phyloP scores from a whole-genome alignment of 2,797 vertebrate genomes.

The Diplodus sargus region DNA sequence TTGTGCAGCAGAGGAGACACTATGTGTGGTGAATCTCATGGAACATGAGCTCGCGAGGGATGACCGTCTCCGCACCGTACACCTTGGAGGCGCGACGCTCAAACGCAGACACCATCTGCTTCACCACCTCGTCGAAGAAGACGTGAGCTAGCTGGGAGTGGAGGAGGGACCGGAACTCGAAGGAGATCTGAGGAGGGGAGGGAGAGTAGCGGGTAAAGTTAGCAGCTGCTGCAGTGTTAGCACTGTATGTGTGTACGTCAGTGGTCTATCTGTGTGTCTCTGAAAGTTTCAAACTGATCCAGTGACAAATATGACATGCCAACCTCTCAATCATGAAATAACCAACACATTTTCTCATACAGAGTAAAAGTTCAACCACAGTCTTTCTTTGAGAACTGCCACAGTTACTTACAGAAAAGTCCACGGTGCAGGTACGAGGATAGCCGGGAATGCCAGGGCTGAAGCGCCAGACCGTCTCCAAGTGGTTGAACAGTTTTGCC shows the following conservation, averaged over 20 bases:
- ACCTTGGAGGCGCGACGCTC: conserved; percentile 89
- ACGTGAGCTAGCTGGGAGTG: conserved; percentile 93
- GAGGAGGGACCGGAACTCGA: conserved; percentile 95
- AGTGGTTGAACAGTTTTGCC: conserved; percentile 94
- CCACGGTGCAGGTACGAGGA: conserved; percentile 94
- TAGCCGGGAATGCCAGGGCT: conserved; percentile 97
- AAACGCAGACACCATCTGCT: conserved; percentile 96
- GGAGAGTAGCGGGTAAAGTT: background rate
- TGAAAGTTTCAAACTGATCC: conserved; percentile 10
- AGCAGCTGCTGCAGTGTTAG: background rate
- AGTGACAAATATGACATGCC: conserved; percentile 10
- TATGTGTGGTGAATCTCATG: conserved; percentile 95
- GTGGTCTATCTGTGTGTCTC: background rate
- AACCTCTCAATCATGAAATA: background rate
- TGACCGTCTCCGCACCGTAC: conserved; percentile 91
- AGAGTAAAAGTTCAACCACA: background rate
- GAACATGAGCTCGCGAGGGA: conserved; percentile 95
- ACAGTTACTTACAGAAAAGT: conserved; percentile 91
- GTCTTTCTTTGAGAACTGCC: background rate
- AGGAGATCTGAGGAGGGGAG: conserved; percentile 88
- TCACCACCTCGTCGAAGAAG: conserved; percentile 97
- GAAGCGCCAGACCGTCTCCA: conserved; percentile 97
- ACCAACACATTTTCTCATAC: conserved; percentile 3
- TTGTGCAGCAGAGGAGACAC: conserved; percentile 35
- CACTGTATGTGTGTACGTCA: background rate